Base-by-base conservation (phyloP, 2,888 invertebrate genomes). In the Epistrophe eligans region DNA sequence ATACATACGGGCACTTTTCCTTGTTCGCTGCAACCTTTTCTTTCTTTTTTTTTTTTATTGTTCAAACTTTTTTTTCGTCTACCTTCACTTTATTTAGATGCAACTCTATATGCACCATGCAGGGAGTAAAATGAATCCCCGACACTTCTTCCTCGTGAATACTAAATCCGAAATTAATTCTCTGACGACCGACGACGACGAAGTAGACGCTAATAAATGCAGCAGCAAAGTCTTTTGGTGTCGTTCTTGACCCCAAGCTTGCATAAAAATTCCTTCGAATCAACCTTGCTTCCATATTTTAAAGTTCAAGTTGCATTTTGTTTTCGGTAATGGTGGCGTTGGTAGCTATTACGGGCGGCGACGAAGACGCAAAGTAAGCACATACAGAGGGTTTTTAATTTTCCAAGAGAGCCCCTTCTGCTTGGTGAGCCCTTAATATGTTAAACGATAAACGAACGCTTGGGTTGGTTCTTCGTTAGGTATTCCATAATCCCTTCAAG, bases 1-100 rank as follows among this genome's bases (percentile, higher is more conserved):
- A 32, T 17, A 66, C 19, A 35, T 35, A 82, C n/a, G n/a, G 77
- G 71, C 85, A 79, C 71, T 55, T 67, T 82, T 79, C 76, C 71
- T 79, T 76, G 83, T 82, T 81, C 81, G 81, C 64, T 83, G 83
- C 82, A 82, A 79, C 79, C 71, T 71, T 71, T 72, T 50, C 17
- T 24, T 43, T n/a, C 38, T 45, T 48, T 57, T 32, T 57, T 64
- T 58, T 48, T n/a, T n/a, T n/a, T n/a, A n/a, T n/a, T n/a, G n/a
- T 24, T 62, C 13, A 43, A 43, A 43, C 43, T 57, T 58, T 70
- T 48, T 32, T 9, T 57, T 40, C 40, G 71, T 55, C 48, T 62
- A 35, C 32, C 48, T 38, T 70, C 28, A 38, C 35, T 67, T 40
- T 48, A 58, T 58, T 60, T 17, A 50, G 52, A 43, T 71, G 62